Conservation (phyloP, 1,140 invertebrate genomes). For the Campoletis sonorensis region DNA sequence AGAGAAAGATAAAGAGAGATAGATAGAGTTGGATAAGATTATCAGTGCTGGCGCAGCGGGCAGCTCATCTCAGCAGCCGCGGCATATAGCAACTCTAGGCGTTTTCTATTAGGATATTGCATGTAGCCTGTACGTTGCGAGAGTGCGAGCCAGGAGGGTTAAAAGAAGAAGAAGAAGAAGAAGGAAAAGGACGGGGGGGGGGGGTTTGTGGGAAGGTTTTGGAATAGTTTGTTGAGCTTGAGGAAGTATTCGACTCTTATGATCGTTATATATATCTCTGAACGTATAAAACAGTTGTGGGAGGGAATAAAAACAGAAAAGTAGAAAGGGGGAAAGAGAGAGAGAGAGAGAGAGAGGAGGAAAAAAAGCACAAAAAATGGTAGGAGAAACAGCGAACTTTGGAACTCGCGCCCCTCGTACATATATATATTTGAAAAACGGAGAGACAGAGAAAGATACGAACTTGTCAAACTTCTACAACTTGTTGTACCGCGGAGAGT, state of each 20-base stretch:
- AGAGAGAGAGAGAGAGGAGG: too few species aligned
- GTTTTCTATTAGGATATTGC: conserved; percentile 68
- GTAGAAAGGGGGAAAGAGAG: too few species aligned
- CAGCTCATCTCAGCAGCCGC: conserved; percentile 72
- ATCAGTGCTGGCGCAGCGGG: conserved; percentile 72
- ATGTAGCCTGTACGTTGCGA: conserved; percentile 48
- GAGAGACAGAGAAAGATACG: background rate
- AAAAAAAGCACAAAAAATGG: background rate
- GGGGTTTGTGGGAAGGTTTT: too few species aligned
- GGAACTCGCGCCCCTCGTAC: background rate
- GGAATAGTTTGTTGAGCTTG: background rate
- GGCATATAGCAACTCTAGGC: conserved; percentile 72
- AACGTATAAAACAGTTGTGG: background rate
- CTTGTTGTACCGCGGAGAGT: background rate
- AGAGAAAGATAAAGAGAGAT: background rate
- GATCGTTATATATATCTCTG: background rate
- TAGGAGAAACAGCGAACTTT: background rate
- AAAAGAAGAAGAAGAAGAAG: background rate
- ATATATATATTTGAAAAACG: background rate
- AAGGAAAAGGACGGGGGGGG: too few species aligned
- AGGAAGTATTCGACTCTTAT: conserved; percentile 29
- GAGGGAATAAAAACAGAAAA: conserved; percentile 1
- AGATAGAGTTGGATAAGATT: conserved; percentile 55
- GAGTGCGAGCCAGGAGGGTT: background rate
- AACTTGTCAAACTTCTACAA: conserved; percentile 33